Evolutionary conservation across 1,140 invertebrate genomes (phyloP), one percentile per base, ranked within the genome.

Genomic region (Orius laevigatus): DNA sequence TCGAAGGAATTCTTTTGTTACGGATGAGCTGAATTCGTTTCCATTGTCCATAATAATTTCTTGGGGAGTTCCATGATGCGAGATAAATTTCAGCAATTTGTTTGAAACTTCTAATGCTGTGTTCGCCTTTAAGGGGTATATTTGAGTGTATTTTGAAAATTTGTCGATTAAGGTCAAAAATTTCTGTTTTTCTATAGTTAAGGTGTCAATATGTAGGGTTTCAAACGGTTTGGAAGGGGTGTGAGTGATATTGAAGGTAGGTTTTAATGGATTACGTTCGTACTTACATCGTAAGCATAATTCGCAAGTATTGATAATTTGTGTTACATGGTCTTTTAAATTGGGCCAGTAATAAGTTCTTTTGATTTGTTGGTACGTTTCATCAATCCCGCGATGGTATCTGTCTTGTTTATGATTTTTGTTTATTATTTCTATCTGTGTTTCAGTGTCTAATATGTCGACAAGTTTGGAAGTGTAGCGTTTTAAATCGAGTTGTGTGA

Each of bases 91-190:
- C 6, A 34, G 33, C n/a, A 34, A 34, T 34, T 34, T 34, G 8
- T 34, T 8, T 34, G 33, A 8, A 34, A 34, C n/a, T 8, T n/a
- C n/a, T 34, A 34, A 8, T 8, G 8, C n/a, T n/a, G 33, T 34
- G 33, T 8, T 8, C 8, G 8, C n/a, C 33, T 34, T 34, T 34
- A n/a, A 34, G 33, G n/a, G 33, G n/a, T 34, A 34, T 9, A 14
- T 15, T 40, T 40, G 39, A 14, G 6, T 15, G 14, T 9, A 40
- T 8, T 14, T 55, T 14, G 59, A 61, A 46, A 61, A 61, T 52
- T 56, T 51, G 19, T 59, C 58, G 1, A 61, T 55, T 16, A 62
- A 54, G 31, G 59, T 60, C 14, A 58, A 18, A 42, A 48, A 58
- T 32, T 46, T 42, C 46, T 56, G 31, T 12, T 56, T 54, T 8